Percentiles rank a stretch among this genome's conserved stretches.
phyloP scores from a whole-genome alignment of 2,113 vertebrate genomes.

The Elephas maximus region DNA sequence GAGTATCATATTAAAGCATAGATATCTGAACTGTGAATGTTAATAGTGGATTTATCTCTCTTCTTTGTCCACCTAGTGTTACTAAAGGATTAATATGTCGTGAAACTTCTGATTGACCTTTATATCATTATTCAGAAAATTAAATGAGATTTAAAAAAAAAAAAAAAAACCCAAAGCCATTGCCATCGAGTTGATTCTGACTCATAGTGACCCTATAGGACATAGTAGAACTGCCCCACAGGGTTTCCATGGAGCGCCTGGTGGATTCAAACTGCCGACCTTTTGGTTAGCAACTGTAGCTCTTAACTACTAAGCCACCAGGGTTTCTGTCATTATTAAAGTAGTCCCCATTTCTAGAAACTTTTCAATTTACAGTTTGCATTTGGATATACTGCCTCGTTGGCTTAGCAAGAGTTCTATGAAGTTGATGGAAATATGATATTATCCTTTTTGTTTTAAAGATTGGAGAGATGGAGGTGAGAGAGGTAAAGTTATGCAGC shows the following conservation, averaged over 20 bases:
- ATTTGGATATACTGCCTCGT: not conserved
- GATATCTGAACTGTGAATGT: not conserved
- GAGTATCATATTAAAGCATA: not conserved
- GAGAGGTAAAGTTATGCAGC: not conserved
- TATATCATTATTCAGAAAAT: not conserved
- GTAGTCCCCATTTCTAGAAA: not conserved
- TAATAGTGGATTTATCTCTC: not conserved
- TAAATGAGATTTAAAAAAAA: not conserved
- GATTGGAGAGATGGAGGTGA: not conserved
- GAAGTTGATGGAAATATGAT: not conserved
- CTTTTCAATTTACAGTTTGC: not conserved
- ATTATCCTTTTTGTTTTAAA: not conserved
- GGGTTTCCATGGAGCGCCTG: too few species aligned
- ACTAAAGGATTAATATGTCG: not conserved
- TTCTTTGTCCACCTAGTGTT: not conserved
- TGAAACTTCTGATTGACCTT: not conserved
- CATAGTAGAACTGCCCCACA: too few species aligned
- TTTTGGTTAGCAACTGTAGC: too few species aligned
- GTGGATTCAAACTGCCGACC: too few species aligned
- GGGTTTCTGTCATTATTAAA: not conserved
- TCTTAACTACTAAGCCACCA: too few species aligned
- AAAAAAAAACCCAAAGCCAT: too few species aligned
- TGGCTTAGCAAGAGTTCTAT: not conserved
- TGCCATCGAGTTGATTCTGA: too few species aligned
- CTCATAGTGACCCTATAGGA: too few species aligned